These are phyloP conservation scores for Chinchilla lanigera DNA, from an alignment of 2,113 vertebrate genomes.

Conservation along the genomic window DNA sequence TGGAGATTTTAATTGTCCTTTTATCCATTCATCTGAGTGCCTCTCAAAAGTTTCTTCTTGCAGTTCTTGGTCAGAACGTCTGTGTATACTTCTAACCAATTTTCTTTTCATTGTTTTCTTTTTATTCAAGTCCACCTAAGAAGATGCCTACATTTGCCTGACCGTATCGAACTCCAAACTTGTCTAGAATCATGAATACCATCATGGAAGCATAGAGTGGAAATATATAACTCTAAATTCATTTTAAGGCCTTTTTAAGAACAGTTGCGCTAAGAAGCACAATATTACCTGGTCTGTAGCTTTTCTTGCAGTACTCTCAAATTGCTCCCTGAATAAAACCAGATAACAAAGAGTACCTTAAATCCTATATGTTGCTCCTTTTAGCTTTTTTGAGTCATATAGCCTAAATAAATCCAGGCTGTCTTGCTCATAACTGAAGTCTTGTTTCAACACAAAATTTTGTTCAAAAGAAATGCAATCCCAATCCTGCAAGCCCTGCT, in stretches of 20 bases:
- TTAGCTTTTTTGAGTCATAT: not conserved
- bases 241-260: not conserved
- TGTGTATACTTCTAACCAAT: not conserved
- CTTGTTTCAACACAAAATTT: not conserved
- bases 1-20: not conserved
- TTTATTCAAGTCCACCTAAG: not conserved
- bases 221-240: not conserved
- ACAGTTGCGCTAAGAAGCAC: not conserved
- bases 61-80: not conserved
- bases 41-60: not conserved
- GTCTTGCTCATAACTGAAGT: not conserved
- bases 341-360: not conserved
- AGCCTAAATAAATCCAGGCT: not conserved
- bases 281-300: not conserved
- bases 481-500: not conserved
- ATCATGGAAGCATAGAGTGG: not conserved
- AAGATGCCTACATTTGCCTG: not conserved
- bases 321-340: constrained; percentile 6
- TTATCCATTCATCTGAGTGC: not conserved
- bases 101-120: not conserved
- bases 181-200: not conserved
- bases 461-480: not conserved
- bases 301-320: not conserved
- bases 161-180: not conserved
- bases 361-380: not conserved